Conservation (phyloP, 2,113 vertebrate species). For the Varanus komodoensis region DNA sequence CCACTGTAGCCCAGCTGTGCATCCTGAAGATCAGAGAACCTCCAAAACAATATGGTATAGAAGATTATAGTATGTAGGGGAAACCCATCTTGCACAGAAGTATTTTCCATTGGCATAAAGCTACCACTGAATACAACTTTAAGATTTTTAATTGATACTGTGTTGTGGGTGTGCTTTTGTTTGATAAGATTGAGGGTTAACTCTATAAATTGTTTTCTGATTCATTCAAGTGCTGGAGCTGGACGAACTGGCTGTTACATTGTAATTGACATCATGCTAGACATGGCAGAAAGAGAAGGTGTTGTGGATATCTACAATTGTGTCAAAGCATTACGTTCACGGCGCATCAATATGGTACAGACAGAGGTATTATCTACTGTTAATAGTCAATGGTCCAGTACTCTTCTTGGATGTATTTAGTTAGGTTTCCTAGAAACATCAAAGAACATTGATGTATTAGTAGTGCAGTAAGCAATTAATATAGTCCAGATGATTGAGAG, state of each 20-base stretch:
- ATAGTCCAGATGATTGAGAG: background rate
- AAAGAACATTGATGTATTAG: background rate
- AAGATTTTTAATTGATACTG: background rate
- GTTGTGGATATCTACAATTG: slow-evolving; percentile 99
- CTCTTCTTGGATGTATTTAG: background rate
- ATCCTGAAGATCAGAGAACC: too few species aligned
- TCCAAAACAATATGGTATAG: too few species aligned
- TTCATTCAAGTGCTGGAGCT: slow-evolving; percentile 88
- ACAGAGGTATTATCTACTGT: slow-evolving; percentile 87
- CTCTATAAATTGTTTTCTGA: slow-evolving; percentile 19
- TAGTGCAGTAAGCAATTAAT: background rate
- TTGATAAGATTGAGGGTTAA: background rate
- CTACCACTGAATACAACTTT: too few species aligned
- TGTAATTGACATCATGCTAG: slow-evolving; percentile 99
- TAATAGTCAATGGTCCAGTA: background rate
- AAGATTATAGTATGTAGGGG: too few species aligned
- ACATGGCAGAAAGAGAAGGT: slow-evolving; percentile 98
- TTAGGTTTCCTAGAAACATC: slow-evolving; percentile 8
- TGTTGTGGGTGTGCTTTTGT: background rate
- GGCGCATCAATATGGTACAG: slow-evolving; percentile 99
- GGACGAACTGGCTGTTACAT: slow-evolving; percentile 97
- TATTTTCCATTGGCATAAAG: too few species aligned
- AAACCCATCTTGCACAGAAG: too few species aligned
- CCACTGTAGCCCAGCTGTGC: too few species aligned
- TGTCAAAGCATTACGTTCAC: slow-evolving; percentile 94